Conservation (phyloP, 2,888 invertebrate genomes). For the Eurytoma adleriae region DNA sequence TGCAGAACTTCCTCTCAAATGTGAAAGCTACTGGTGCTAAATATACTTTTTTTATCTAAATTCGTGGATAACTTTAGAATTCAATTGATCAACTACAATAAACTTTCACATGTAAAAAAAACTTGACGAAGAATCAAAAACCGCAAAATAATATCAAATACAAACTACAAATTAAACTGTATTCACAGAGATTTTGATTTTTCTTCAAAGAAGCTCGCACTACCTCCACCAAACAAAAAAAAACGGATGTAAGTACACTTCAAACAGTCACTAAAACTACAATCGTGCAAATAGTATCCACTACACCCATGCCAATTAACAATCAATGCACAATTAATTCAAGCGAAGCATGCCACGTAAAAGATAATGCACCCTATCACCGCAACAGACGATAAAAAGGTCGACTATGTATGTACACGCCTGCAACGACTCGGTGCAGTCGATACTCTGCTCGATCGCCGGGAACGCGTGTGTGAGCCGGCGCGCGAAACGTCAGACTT, state of each 20-base stretch:
- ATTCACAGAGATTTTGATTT: background rate
- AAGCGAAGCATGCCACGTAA: conserved; percentile 21
- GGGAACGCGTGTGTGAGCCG: background rate
- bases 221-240: background rate
- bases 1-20: too few species aligned
- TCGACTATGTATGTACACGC: too few species aligned
- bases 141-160: too few species aligned
- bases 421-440: too few species aligned
- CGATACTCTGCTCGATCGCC: too few species aligned
- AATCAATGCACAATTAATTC: conserved; percentile 11
- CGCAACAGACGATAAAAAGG: background rate
- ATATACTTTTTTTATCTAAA: too few species aligned
- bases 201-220: background rate
- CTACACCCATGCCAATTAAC: conserved; percentile 35
- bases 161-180: background rate
- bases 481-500: conserved; percentile 21
- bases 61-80: too few species aligned
- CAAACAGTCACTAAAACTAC: conserved; percentile 11
- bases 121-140: conserved; percentile 16
- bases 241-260: background rate
- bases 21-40: too few species aligned
- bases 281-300: conserved; percentile 8
- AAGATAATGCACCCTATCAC: background rate
- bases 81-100: background rate
- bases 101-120: conserved; percentile 7